A percentile compares a stretch with the other conserved stretches of the same genome.
phyloP scores from a whole-genome alignment of 2,113 vertebrate species.

The Ceyx margarethae region DNA sequence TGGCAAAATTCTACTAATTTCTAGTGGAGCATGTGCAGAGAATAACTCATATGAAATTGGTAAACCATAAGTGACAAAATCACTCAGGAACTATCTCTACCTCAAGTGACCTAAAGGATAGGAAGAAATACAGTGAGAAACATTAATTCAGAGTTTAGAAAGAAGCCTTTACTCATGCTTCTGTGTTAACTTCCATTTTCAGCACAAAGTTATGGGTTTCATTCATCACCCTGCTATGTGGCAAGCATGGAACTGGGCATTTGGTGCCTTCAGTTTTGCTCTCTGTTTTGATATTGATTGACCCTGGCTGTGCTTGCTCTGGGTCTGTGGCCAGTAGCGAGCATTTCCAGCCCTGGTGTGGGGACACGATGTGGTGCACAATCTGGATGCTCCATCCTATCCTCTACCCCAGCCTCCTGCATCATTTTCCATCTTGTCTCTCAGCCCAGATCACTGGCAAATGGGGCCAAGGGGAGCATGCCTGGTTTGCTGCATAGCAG shows the following conservation, averaged over 20 bases:
- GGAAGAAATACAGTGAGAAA: conserved; percentile 20
- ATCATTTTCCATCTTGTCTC: background rate
- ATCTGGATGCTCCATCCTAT: background rate
- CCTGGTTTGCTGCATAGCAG: fast-evolving
- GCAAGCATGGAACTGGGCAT: background rate
- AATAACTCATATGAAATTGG: conserved; percentile 44
- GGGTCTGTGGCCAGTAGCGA: fast-evolving
- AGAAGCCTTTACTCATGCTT: background rate
- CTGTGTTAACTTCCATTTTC: background rate
- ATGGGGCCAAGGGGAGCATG: fast-evolving
- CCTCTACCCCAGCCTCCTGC: background rate
- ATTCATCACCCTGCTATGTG: fast-evolving
- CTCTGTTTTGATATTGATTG: background rate
- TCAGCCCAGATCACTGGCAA: background rate
- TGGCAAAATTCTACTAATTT: conserved; percentile 8
- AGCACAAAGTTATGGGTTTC: background rate
- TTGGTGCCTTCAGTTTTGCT: background rate
- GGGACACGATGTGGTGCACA: fast-evolving
- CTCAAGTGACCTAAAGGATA: background rate
- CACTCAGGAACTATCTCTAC: conserved; percentile 21
- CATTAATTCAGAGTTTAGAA: background rate
- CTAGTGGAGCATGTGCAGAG: background rate
- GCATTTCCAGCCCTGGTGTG: background rate
- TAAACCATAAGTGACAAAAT: conserved; percentile 32
- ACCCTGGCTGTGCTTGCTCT: background rate